phyloP scores from a whole-genome alignment of 2,888 invertebrate species.

The Neria commutata region DNA sequence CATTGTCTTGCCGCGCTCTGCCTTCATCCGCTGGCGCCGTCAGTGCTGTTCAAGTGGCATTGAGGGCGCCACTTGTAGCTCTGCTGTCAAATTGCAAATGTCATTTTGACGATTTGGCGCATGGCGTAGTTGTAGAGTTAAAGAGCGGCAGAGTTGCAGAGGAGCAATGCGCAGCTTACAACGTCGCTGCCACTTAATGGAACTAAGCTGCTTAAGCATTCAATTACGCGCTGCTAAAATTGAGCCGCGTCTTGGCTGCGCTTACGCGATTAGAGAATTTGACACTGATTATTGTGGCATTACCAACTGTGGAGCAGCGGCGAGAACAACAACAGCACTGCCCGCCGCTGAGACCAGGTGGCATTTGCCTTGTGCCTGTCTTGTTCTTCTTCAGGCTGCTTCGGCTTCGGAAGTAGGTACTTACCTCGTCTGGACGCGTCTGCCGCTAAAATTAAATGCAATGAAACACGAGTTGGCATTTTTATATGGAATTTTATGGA shows the following conservation, averaged over 20 bases:
- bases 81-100: neutral
- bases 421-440: too few species aligned
- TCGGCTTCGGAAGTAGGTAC: too few species aligned
- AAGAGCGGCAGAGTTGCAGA: neutral
- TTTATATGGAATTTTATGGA: too few species aligned
- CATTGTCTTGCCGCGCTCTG: too few species aligned
- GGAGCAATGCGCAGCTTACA: constrained; percentile 14
- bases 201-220: constrained; percentile 31
- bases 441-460: too few species aligned
- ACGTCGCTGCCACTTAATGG: constrained; percentile 28
- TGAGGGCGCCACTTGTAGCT: neutral
- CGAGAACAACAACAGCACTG: neutral
- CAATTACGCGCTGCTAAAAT: constrained; percentile 28
- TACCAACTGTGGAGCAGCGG: neutral
- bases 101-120: too few species aligned
- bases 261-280: constrained; percentile 23
- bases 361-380: too few species aligned
- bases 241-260: neutral
- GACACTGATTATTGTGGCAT: constrained; percentile 30
- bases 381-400: too few species aligned
- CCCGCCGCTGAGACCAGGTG: too few species aligned
- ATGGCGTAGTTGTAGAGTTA: too few species aligned
- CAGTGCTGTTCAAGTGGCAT: neutral
- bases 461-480: too few species aligned
- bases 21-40: too few species aligned